Percentiles rank a stretch among this genome's conserved stretches.
phyloP scores from a whole-genome alignment of 2,113 vertebrate species.

The Leucopsar rothschildi region DNA sequence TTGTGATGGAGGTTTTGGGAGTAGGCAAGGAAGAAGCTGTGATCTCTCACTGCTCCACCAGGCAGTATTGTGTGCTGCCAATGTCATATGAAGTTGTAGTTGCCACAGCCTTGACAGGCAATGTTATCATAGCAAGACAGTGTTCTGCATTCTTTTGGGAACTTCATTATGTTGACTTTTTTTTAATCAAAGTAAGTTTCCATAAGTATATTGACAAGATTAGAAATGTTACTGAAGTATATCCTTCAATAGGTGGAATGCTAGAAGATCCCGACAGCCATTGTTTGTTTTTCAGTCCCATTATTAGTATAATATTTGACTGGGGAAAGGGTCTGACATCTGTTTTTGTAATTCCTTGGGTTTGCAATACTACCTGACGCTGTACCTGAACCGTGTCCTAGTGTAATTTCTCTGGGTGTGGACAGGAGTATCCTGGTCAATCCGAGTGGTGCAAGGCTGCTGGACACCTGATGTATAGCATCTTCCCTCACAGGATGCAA shows the following conservation, averaged over 20 bases:
- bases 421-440: neutral
- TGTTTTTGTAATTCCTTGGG: neutral
- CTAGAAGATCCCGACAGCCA: neutral
- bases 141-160: neutral
- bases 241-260: neutral
- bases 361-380: neutral
- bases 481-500: neutral
- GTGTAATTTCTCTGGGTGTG: neutral
- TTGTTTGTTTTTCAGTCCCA: neutral
- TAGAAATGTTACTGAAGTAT: neutral
- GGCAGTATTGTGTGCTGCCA: neutral
- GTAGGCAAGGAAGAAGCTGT: neutral
- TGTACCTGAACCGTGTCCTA: neutral
- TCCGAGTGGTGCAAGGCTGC: accelerated
- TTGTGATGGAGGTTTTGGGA: neutral
- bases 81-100: neutral
- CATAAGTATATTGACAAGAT: neutral
- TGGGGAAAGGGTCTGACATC: neutral
- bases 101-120: neutral
- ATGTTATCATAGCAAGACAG: neutral
- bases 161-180: neutral
- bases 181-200: neutral
- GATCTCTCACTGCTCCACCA: accelerated
- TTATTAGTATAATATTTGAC: neutral
- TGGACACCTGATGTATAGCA: neutral